phyloP scores from a whole-genome alignment of 2,797 vertebrate genomes.

The Liasis olivaceus region DNA sequence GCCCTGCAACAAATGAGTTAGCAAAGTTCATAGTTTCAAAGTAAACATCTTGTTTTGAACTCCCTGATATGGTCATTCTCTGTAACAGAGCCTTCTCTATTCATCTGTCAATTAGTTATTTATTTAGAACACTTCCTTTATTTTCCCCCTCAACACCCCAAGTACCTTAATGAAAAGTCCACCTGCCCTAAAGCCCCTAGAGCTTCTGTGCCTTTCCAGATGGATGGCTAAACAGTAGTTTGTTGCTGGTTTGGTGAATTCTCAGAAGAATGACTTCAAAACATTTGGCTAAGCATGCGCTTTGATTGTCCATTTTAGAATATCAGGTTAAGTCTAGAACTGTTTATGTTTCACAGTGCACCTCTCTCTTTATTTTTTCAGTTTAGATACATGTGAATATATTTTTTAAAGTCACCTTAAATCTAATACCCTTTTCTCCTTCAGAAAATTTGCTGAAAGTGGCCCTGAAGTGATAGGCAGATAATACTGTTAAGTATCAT shows the following conservation, averaged over 20 bases:
- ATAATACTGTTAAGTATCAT: background rate
- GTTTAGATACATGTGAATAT: background rate
- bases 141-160: background rate
- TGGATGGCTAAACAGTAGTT: background rate
- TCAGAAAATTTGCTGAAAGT: background rate
- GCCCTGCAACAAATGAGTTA: background rate
- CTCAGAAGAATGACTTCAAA: background rate
- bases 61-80: background rate
- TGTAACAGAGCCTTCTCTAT: background rate
- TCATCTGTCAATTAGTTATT: background rate
- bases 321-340: background rate
- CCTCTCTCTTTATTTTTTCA: background rate
- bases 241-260: background rate
- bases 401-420: slow-evolving; percentile 42
- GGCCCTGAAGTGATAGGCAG: background rate
- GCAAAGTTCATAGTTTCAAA: background rate
- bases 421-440: background rate
- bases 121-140: background rate
- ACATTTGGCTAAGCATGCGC: background rate
- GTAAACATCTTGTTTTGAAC: background rate
- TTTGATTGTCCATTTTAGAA: background rate
- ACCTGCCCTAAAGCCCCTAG: background rate
- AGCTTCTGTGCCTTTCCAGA: background rate
- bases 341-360: background rate
- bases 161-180: background rate